A percentile compares a stretch with the other conserved stretches of the same genome.
phyloP scores from a whole-genome alignment of 2,888 invertebrate species.

The Steinernema scapterisci region DNA sequence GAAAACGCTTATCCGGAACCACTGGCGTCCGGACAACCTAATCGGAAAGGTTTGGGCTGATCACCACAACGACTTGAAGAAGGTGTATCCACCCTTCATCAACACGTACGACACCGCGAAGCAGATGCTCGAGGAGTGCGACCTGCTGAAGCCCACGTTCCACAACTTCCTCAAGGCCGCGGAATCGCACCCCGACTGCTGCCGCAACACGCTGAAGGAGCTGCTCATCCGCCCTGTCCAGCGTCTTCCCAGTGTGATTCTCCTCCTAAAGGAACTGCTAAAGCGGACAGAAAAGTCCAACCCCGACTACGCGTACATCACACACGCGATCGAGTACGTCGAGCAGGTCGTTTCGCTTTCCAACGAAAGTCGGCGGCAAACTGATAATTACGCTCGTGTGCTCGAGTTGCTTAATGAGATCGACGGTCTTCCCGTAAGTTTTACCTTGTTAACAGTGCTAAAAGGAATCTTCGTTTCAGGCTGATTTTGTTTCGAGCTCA shows the following conservation, averaged over 20 bases:
- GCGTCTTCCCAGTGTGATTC: conserved; percentile 90
- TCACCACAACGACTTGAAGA: conserved; percentile 43
- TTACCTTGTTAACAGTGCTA: too few species aligned
- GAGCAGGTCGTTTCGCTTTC: conserved; percentile 86
- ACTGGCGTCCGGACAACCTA: conserved; percentile 72
- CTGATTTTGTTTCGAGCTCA: conserved; percentile 45
- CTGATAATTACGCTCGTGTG: conserved; percentile 91
- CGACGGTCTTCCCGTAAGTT: conserved; percentile 89
- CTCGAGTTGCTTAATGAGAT: conserved; percentile 98
- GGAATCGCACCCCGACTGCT: conserved; percentile 83
- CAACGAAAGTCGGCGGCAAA: conserved; percentile 94
- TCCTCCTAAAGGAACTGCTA: conserved; percentile 88
- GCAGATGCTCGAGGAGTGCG: conserved; percentile 87
- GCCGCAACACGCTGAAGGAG: conserved; percentile 91
- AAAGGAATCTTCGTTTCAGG: too few species aligned
- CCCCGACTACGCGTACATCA: conserved; percentile 77
- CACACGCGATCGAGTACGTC: conserved; percentile 80
- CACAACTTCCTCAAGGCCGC: conserved; percentile 88
- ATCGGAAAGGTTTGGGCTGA: conserved; percentile 86
- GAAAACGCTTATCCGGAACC: conserved; percentile 76
- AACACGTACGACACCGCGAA: conserved; percentile 98
- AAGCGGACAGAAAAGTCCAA: conserved; percentile 86
- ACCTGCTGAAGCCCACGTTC: conserved; percentile 89
- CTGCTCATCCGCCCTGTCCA: conserved; percentile 96
- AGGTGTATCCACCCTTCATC: conserved; percentile 93